These are phyloP conservation scores for Cyanoderma ruficeps DNA, from an alignment of 2,113 vertebrate genomes.

Conservation along the genomic window DNA sequence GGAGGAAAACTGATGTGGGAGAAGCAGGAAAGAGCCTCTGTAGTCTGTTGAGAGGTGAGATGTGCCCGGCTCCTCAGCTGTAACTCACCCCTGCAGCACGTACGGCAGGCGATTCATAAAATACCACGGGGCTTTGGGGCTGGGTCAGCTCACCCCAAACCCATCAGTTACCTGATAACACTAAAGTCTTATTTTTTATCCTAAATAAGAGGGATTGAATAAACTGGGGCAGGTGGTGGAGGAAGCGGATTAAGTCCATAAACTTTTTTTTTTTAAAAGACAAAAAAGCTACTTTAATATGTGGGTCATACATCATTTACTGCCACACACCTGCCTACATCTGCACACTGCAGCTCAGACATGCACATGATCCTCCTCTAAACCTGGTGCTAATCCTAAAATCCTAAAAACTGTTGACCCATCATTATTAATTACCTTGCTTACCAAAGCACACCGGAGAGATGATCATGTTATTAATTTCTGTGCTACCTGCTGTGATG, in stretches of 20 bases:
- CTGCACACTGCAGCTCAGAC: neutral
- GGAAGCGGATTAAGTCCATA: neutral
- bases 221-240: neutral
- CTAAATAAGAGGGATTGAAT: neutral
- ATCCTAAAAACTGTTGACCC: conserved; percentile 23
- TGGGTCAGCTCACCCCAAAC: neutral
- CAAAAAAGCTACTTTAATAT: neutral
- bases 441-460: neutral
- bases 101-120: neutral
- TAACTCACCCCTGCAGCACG: neutral
- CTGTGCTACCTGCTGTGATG: neutral
- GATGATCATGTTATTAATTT: neutral
- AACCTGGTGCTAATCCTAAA: conserved; percentile 36
- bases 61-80: neutral
- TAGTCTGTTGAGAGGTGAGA: neutral
- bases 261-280: neutral
- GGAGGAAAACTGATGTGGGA: neutral
- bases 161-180: neutral
- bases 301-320: neutral
- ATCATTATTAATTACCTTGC: conserved; percentile 2
- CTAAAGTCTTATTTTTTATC: neutral
- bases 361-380: neutral
- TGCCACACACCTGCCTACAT: neutral
- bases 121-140: neutral
- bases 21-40: neutral